Percentiles rank a stretch among this genome's conserved stretches.
Evolutionary conservation across 2,888 invertebrate genomes (phyloP).

Genomic region (Holacanthella duospinosa): DNA sequence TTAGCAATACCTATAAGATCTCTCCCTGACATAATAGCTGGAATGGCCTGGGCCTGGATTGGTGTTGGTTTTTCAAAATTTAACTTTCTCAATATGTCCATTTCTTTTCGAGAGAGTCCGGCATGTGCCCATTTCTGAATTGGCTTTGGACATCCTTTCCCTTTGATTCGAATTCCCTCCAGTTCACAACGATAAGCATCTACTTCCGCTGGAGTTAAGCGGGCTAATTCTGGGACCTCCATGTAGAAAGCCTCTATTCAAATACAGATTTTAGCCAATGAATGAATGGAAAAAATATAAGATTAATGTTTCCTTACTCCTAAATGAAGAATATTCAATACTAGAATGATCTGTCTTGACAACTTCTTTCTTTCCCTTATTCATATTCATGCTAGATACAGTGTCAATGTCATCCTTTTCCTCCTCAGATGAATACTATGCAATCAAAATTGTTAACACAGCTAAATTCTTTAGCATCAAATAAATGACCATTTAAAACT

Average conservation of each 20-base stretch:
- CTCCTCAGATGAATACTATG: conserved; percentile 88
- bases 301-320: no score
- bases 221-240: conserved; percentile 87
- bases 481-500: not conserved
- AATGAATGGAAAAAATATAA: not conserved
- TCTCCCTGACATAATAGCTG: conserved; percentile 90
- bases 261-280: not conserved
- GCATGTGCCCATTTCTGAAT: conserved; percentile 87
- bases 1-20: conserved; percentile 98
- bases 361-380: conserved; percentile 82
- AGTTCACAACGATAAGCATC: conserved; percentile 66
- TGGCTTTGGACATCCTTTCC: conserved; percentile 88
- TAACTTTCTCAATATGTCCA: conserved; percentile 74
- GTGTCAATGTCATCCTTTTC: conserved; percentile 89
- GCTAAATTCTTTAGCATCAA: not conserved
- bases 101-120: conserved; percentile 88
- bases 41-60: conserved; percentile 95
- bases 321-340: conserved; percentile 76
- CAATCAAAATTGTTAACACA: conserved; percentile 12
- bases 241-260: conserved; percentile 62
- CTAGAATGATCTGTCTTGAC: conserved; percentile 83
- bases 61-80: conserved; percentile 96
- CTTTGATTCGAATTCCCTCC: conserved; percentile 91
- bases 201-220: conserved; percentile 79
- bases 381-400: conserved; percentile 74